phyloP scores from a whole-genome alignment of 2,113 vertebrate species.

The Microcebus ravelobensis region DNA sequence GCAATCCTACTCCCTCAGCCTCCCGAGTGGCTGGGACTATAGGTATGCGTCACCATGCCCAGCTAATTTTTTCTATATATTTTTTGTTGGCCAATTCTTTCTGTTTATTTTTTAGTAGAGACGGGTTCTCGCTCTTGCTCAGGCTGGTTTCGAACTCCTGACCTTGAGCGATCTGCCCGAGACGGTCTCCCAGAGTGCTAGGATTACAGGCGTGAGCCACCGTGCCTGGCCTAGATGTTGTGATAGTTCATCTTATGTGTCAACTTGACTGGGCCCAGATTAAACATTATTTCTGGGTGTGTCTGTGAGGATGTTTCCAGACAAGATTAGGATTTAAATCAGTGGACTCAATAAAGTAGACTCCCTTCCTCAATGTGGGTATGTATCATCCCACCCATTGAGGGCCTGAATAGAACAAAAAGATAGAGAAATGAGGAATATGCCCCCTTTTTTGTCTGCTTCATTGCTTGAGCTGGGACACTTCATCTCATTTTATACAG shows the following conservation, averaged over 20 bases:
- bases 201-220: too few relatives aligned
- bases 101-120: too few relatives aligned
- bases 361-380: background rate
- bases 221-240: background rate
- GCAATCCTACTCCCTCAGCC: too few relatives aligned
- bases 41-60: too few relatives aligned
- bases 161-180: too few relatives aligned
- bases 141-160: too few relatives aligned
- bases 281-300: background rate
- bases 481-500: background rate
- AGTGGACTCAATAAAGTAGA: background rate
- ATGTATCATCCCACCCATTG: background rate
- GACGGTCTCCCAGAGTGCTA: too few relatives aligned
- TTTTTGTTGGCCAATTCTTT: too few relatives aligned
- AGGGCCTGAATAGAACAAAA: background rate
- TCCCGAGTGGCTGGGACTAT: too few relatives aligned
- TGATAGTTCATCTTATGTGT: background rate
- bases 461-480: background rate
- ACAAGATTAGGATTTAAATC: background rate
- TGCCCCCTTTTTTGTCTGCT: background rate
- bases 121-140: too few relatives aligned
- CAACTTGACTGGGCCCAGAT: background rate
- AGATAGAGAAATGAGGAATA: background rate
- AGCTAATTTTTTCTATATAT: too few relatives aligned
- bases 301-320: background rate